Evolutionary conservation across 2,888 invertebrate species (phyloP).

Genomic region (Phyllotreta cruciferae): DNA sequence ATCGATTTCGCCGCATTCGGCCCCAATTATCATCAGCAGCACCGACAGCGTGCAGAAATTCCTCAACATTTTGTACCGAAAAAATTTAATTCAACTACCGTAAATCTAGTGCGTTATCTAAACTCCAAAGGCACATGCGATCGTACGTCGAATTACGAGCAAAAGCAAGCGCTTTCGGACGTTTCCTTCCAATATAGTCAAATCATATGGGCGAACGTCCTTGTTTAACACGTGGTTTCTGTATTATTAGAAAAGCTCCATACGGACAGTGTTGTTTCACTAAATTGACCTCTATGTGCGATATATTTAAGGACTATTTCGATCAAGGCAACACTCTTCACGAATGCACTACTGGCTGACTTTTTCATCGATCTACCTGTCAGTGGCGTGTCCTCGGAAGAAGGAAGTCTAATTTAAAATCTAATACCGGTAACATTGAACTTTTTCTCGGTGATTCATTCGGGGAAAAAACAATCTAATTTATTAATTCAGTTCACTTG

Average conservation of each 20-base stretch:
- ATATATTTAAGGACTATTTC: background rate
- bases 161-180: constrained; percentile 28
- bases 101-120: constrained; percentile 16
- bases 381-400: too few species aligned
- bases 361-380: too few species aligned
- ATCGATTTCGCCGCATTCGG: constrained; percentile 33
- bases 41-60: constrained; percentile 49
- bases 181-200: constrained; percentile 30
- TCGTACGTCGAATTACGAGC: constrained; percentile 35
- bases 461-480: too few species aligned
- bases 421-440: too few species aligned
- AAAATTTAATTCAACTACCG: constrained; percentile 21
- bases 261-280: background rate
- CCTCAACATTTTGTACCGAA: constrained; percentile 47
- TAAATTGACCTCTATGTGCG: constrained; percentile 3
- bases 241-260: too few species aligned
- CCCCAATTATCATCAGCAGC: constrained; percentile 39
- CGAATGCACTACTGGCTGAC: too few species aligned
- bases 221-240: constrained; percentile 30
- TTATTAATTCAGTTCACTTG: too few species aligned
- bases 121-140: constrained; percentile 35
- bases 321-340: constrained; percentile 1
- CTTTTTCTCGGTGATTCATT: too few species aligned
- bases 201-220: constrained; percentile 16
- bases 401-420: too few species aligned